A percentile compares a stretch with the other conserved stretches of the same genome.
Conservation (phyloP, 2,113 vertebrate species). For the Coreoperca whiteheadi region DNA sequence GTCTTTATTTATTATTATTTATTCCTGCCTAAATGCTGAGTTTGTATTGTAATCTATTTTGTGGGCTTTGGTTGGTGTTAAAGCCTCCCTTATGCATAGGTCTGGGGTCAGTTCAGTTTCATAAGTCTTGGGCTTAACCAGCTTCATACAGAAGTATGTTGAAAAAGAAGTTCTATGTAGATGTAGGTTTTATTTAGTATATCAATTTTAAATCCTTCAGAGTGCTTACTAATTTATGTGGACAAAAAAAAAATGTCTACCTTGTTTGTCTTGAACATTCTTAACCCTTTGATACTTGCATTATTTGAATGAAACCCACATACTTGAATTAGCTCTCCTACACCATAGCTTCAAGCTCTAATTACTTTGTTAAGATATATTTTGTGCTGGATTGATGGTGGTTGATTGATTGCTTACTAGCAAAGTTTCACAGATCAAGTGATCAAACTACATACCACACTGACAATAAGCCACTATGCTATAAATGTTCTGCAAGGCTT, state of each 20-base stretch:
- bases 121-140: neutral
- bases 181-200: neutral
- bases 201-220: slow-evolving; percentile 18
- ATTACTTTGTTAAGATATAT: neutral
- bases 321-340: slow-evolving; percentile 1
- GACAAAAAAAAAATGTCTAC: slow-evolving; percentile 7
- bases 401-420: slow-evolving; percentile 4
- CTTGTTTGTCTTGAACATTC: neutral
- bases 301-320: neutral
- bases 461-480: neutral
- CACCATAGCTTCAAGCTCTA: neutral
- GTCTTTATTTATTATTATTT: too few species aligned
- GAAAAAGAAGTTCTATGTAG: neutral
- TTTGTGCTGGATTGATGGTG: slow-evolving; percentile 1
- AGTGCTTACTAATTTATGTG: neutral
- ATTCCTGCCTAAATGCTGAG: neutral
- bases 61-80: neutral
- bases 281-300: neutral
- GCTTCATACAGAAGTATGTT: neutral
- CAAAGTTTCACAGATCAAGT: neutral
- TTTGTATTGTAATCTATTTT: neutral
- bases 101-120: neutral
- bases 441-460: neutral
- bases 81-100: neutral
- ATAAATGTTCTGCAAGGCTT: neutral